A percentile compares a stretch with the other conserved stretches of the same genome.
Conservation (phyloP, 2,888 invertebrate species). For the Zonitis immaculata region DNA sequence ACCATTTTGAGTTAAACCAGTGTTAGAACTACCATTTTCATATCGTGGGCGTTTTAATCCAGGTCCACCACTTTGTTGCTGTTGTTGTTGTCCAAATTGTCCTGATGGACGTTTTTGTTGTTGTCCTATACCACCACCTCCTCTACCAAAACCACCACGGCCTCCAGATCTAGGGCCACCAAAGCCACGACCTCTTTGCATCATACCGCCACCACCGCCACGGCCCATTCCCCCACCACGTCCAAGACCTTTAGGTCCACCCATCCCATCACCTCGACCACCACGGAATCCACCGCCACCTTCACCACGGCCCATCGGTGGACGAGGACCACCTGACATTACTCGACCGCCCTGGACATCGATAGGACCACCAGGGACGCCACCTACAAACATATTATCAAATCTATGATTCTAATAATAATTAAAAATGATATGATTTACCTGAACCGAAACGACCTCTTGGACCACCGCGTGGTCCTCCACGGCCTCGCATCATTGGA, state of each 20-base stretch:
- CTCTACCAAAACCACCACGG: conserved; percentile 23
- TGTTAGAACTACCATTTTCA: conserved; percentile 28
- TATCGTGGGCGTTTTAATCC: conserved; percentile 37
- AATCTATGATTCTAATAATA: too few species aligned
- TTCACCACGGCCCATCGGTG: conserved; percentile 28
- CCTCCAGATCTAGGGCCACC: conserved; percentile 10
- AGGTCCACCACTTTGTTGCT: conserved; percentile 32
- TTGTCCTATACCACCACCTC: conserved; percentile 20
- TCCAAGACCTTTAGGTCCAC: conserved; percentile 22
- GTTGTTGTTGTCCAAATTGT: too few species aligned
- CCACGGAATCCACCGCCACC: conserved; percentile 15
- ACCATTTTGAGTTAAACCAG: conserved; percentile 31
- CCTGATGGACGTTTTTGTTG: conserved; percentile 29
- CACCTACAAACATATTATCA: too few species aligned
- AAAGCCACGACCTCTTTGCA: conserved; percentile 20
- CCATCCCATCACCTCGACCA: conserved; percentile 23
- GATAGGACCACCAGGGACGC: conserved; percentile 18
- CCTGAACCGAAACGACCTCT: conserved; percentile 30
- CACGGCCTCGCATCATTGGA: conserved; percentile 33
- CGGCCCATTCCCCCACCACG: conserved; percentile 24
- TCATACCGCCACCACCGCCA: conserved; percentile 23
- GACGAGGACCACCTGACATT: conserved; percentile 24
- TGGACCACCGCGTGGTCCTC: conserved; percentile 29
- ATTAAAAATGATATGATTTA: too few species aligned
- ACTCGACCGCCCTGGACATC: conserved; percentile 11